Conservation (phyloP, 92 coral and sea anemone genomes). For the Parazoanthus atlanticus region DNA sequence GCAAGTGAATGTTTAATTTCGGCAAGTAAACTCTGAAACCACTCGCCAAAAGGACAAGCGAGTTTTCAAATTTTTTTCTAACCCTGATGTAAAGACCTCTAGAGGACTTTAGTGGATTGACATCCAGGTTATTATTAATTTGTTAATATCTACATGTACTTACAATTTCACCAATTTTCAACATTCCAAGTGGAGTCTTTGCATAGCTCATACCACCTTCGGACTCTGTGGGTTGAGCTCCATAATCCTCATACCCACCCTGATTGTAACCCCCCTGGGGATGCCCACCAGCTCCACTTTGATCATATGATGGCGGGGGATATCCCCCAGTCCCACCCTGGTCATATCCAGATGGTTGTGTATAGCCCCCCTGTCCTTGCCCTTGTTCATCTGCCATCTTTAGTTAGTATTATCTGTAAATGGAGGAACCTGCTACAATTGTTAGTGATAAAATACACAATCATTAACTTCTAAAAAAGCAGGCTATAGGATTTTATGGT, state of each 20-base stretch:
- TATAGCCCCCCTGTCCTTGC: slow-evolving; percentile 11
- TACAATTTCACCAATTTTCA: slow-evolving; percentile 89
- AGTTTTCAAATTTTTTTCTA: no score
- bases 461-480: neutral
- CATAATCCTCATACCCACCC: slow-evolving; percentile 43
- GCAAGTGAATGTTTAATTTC: no score
- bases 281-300: neutral
- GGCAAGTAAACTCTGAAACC: no score
- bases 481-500: neutral
- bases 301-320: slow-evolving; percentile 16
- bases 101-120: no score
- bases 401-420: neutral
- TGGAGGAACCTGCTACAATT: no score
- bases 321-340: slow-evolving; percentile 34
- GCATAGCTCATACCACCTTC: slow-evolving; percentile 68
- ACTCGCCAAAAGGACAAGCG: no score
- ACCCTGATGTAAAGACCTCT: no score
- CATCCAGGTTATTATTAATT: neutral
- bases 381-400: slow-evolving; percentile 25
- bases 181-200: slow-evolving; percentile 78
- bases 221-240: slow-evolving; percentile 25
- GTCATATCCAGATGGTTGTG: slow-evolving; percentile 29
- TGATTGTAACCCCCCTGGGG: slow-evolving; percentile 28
- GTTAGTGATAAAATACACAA: neutral
- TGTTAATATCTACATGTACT: slow-evolving; percentile 35